phyloP scores from a whole-genome alignment of 2,888 invertebrate genomes.

The Drosophila bunnanda region DNA sequence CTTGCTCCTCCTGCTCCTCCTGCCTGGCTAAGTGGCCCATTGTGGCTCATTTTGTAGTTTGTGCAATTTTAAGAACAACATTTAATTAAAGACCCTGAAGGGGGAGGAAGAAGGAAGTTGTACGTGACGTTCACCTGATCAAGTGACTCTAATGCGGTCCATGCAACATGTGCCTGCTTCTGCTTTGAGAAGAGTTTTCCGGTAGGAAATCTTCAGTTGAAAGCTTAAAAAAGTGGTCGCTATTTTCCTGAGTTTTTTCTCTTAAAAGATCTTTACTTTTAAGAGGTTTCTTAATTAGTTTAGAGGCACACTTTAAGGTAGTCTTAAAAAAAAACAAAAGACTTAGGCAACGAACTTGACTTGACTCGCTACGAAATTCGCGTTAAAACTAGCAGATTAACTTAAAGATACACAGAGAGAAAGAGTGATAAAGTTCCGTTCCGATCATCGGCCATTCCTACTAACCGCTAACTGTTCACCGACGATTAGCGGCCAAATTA shows the following conservation, averaged over 20 bases:
- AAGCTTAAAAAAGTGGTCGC: slow-evolving; percentile 34
- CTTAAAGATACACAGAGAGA: not conserved
- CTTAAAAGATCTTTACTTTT: not conserved
- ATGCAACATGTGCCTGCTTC: slow-evolving; percentile 2
- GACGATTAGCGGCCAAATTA: slow-evolving; percentile 68
- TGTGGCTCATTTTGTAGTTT: slow-evolving; percentile 77
- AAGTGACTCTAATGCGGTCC: slow-evolving; percentile 34
- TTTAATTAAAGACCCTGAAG: slow-evolving; percentile 63
- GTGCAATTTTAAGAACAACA: slow-evolving; percentile 77
- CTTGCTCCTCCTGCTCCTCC: not conserved
- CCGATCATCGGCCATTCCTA: slow-evolving; percentile 17
- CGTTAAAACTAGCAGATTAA: not conserved
- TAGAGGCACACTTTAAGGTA: not conserved
- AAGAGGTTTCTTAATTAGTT: not conserved
- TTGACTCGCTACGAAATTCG: not conserved
- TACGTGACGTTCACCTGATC: slow-evolving; percentile 42
- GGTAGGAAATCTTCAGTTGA: slow-evolving; percentile 24
- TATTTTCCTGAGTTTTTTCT: too few relatives aligned
- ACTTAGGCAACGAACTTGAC: slow-evolving; percentile 77
- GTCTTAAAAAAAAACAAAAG: slow-evolving; percentile 56
- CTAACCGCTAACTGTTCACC: slow-evolving; percentile 25
- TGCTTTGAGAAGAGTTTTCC: not conserved
- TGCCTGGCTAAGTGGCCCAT: slow-evolving; percentile 67
- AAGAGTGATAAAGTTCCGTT: slow-evolving; percentile 15
- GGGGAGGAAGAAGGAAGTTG: not conserved